These are phyloP conservation scores for Geopemphigus sp. DNA, from an alignment of 1,140 invertebrate species.

Conservation along the genomic window DNA sequence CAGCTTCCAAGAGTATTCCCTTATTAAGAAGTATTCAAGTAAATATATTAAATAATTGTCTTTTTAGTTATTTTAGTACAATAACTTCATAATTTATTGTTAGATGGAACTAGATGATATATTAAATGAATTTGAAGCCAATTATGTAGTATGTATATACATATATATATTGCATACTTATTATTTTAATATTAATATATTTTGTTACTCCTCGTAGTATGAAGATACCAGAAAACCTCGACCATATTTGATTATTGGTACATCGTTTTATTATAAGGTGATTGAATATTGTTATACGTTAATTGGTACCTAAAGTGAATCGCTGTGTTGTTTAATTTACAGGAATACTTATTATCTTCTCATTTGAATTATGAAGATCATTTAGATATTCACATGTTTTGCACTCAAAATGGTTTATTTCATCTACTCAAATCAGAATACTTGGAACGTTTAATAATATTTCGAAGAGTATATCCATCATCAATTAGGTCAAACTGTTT, in stretches of 20 bases:
- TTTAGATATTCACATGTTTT: slow-evolving; percentile 44
- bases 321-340: background rate
- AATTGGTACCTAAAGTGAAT: background rate
- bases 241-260: slow-evolving; percentile 28
- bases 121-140: slow-evolving; percentile 40
- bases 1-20: slow-evolving; percentile 22
- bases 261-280: slow-evolving; percentile 45
- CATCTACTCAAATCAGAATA: slow-evolving; percentile 15
- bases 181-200: background rate
- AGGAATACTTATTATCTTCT: slow-evolving; percentile 33
- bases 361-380: slow-evolving; percentile 40
- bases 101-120: slow-evolving; percentile 46
- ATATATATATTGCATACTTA: background rate
- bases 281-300: background rate
- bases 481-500: slow-evolving; percentile 15
- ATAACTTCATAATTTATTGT: slow-evolving; percentile 7
- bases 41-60: background rate
- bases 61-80: background rate
- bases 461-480: slow-evolving; percentile 29
- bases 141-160: slow-evolving; percentile 28
- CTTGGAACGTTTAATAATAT: slow-evolving; percentile 42
- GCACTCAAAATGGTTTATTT: slow-evolving; percentile 41
- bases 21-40: slow-evolving; percentile 33
- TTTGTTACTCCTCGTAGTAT: slow-evolving; percentile 7
- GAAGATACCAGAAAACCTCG: slow-evolving; percentile 33